Evolutionary conservation across 2,888 invertebrate genomes (phyloP).

Genomic region (Catocala sponsa): DNA sequence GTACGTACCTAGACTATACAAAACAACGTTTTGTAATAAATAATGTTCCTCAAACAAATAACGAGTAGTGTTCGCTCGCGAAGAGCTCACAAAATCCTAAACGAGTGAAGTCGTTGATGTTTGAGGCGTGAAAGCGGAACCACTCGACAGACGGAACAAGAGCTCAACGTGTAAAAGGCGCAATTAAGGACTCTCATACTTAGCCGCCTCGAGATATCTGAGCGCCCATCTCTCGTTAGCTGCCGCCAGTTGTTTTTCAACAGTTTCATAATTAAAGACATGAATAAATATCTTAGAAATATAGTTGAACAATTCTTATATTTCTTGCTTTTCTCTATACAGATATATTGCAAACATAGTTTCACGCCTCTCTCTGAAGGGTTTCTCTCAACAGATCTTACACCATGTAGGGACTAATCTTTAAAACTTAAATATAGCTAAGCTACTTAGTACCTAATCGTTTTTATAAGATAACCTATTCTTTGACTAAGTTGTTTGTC

Average conservation of each 20-base stretch:
- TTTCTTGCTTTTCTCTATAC: too few relatives aligned
- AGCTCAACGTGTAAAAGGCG: constrained; percentile 57
- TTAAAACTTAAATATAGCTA: too few relatives aligned
- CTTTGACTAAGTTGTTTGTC: too few relatives aligned
- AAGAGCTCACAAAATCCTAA: constrained; percentile 21
- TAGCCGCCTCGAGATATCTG: constrained; percentile 56
- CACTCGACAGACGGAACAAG: constrained; percentile 46
- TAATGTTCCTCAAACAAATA: neutral
- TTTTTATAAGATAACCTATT: too few relatives aligned
- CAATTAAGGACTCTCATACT: constrained; percentile 64
- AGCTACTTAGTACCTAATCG: too few relatives aligned
- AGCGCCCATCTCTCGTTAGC: constrained; percentile 49
- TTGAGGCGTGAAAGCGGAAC: constrained; percentile 46
- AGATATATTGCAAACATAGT: too few relatives aligned
- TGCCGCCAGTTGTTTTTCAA: constrained; percentile 36
- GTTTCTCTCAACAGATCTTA: too few relatives aligned
- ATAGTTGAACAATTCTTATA: too few relatives aligned
- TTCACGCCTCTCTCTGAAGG: too few relatives aligned
- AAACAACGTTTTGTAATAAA: too few relatives aligned
- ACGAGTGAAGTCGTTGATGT: constrained; percentile 28
- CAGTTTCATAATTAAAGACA: constrained; percentile 15
- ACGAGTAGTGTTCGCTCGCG: constrained; percentile 4
- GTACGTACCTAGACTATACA: too few relatives aligned
- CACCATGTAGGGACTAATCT: too few relatives aligned
- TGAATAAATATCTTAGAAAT: neutral